Base-by-base conservation (phyloP, 2,888 invertebrate species). In the Drosophila heteroneura region DNA sequence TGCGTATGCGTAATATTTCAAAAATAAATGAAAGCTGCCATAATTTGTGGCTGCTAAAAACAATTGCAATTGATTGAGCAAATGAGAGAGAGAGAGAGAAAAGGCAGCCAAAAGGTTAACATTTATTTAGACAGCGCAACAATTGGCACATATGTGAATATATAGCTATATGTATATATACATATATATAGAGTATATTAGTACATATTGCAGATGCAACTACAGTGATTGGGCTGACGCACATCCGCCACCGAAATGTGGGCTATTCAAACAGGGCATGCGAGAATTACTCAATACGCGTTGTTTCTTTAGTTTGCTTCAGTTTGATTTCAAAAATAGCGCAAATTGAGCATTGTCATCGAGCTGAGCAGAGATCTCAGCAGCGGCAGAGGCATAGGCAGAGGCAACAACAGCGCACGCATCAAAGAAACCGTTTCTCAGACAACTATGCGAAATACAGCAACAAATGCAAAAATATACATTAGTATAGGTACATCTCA, bases 1-100 rank as follows among this genome's bases (percentile, higher is more conserved):
- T 74, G 88, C 90, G 87, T 88, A 87, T 90, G 71, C 82, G 87
- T 90, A 90, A 87, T 87, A 71, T 71, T 82, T 87, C 87, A 88
- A 86, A 90, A 90, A 90, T 88, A 88, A 76, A 76, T 76, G 58
- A 65, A 65, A 63, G 59, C 79, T 74, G 82, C 82, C 78, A 80
- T 68, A 80, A 79, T 77, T 68, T 56, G 28, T 59, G 44, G 19
- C 44, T 51, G 59, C 32, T 58, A 30, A 51, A 47, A 28, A 57
- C 74, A 47, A 76, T 76, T 80, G 79, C 79, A 80, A 80, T 81
- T 66, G 81, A 79, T 81, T 66, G 76, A 69, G 49, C 47, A 54
- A 54, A 47, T 35, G 59, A 61, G 59, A 33, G 53, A 28, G 57
- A 22, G 28, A 28, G 28, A 28, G 28, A 28, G 28, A 28, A 59